Evolutionary conservation across 2,113 vertebrate genomes (phyloP), one percentile per base, ranked within the genome.

Genomic region (Macheiramphus alcinus): DNA sequence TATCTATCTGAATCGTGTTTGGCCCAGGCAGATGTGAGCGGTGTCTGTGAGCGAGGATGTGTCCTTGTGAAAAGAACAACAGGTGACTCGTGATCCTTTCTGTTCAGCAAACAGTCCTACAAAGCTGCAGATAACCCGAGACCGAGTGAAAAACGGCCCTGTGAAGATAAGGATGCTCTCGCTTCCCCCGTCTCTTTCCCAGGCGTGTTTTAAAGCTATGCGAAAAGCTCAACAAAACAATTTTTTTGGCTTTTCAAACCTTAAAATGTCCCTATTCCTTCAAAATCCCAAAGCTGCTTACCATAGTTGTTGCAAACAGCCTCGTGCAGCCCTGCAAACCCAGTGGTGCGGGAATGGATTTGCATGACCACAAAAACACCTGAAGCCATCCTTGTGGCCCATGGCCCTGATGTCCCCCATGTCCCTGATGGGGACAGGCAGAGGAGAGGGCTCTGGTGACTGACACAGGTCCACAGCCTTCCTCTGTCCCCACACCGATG

Each of bases 21-120:
- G 70, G 62, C 65, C 18, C 7, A 1, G 66, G 74, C 66, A 89
- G 84, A 90, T 26, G 63, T 18, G 78, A 91, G 34, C 5, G 1
- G 27, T 76, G 58, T 29, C 81, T 84, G 61, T 15, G 32, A 93
- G 76, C 0, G 3, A 59, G n/a, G 65, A 89, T 25, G 61, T 31
- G 91, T 91, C 96, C 96, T 96, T 97, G 96, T 31, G 88, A 7
- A 27, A 62, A 34, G 73, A 31, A 93, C 14, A 95, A 73, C 58
- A 88, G 86, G 81, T 25, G 29, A 16, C 85, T 75, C 14, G 56
- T 81, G 88, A 87, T 58, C 78, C 79, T 73, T 72, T 48, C 62
- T 88, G 61, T 38, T 70, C 79, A 29, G 66, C 43, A 95, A 92
- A 87, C 87, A 91, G 40, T 31, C 65, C 80, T 68, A 42, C 83